Evolutionary conservation across 2,888 invertebrate species (phyloP), one percentile per base, ranked within the genome.

Genomic region (Melipona beecheii): DNA sequence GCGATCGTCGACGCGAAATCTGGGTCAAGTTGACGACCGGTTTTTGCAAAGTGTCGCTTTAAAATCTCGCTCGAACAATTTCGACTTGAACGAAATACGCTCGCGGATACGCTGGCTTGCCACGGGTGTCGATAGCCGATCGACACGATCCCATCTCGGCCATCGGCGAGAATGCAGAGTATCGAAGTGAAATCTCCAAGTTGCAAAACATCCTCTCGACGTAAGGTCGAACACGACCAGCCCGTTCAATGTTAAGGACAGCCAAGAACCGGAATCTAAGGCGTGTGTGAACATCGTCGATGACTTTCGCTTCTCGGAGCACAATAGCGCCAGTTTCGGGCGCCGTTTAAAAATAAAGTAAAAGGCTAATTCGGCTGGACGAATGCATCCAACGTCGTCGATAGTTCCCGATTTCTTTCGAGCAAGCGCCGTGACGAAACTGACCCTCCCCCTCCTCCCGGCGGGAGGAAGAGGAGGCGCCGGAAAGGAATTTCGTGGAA

Each of bases 1-100:
- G 79, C 70, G 82, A 83, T 84, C 84, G 79, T 84, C 83, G 79
- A 83, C 79, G 75, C 66, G 43, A 50, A 15, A 92, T 90, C 84
- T 91, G 82, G 92, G 92, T 92, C 92, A 92, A 92, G 90, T 91
- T 91, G 90, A 92, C 89, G 91, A 92, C 92, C 92, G 92, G 91
- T 90, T 36, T 92, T 84, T 75, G 84, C 79, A 75, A 83, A 86
- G 86, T 36, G 87, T 24, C 1, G 27, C 66, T 49, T 56, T n/a
- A 13, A 75, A 80, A 78, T 75, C 75, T 77, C 69, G 2, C 2
- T 75, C 68, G 70, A 5, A 15, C 1, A 4, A 24, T 24, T n/a
- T n/a, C 24, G 24, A 24, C 15, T 36, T 36, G 6, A 1, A 36
- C 0, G 50, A 15, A 15, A 50, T 2, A 31, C n/a, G n/a, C 31